These are phyloP conservation scores for Lasius platythorax DNA, from an alignment of 2,888 invertebrate genomes.

Conservation along the genomic window DNA sequence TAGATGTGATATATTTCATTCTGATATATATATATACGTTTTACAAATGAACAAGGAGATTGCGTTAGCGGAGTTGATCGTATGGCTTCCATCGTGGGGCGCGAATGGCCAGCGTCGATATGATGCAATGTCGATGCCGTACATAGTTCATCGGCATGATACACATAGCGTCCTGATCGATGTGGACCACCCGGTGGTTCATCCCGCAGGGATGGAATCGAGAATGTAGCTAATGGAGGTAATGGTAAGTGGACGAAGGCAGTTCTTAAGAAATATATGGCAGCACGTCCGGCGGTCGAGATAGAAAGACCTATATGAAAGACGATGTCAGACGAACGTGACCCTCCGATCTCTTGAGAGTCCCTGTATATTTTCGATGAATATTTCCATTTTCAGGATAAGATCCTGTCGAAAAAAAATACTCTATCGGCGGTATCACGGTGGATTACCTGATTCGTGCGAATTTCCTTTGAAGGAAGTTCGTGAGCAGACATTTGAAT, in stretches of 20 bases:
- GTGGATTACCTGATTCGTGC: neutral
- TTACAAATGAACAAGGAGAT: constrained; percentile 14
- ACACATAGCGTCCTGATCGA: constrained; percentile 60
- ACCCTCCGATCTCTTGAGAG: constrained; percentile 6
- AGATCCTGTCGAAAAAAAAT: neutral
- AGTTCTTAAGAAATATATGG: constrained; percentile 63
- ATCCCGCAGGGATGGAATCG: constrained; percentile 51
- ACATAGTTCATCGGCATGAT: constrained; percentile 36
- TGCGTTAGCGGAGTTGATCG: constrained; percentile 10
- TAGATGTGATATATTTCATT: neutral
- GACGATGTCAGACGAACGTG: constrained; percentile 15
- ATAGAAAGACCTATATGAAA: constrained; percentile 30
- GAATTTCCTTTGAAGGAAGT: neutral
- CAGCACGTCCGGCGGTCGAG: constrained; percentile 23
- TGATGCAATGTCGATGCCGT: constrained; percentile 12
- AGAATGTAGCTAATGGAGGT: constrained; percentile 63
- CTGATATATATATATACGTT: neutral
- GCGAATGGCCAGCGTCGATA: constrained; percentile 24
- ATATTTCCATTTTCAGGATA: constrained; percentile 27
- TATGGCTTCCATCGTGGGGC: constrained; percentile 31
- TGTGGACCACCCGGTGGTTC: constrained; percentile 51
- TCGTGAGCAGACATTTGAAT: neutral
- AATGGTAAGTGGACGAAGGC: constrained; percentile 59
- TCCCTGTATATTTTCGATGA: neutral
- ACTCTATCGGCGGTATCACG: neutral